Base-by-base conservation (phyloP, 2,888 invertebrate species). In the Cantharis nigra region DNA sequence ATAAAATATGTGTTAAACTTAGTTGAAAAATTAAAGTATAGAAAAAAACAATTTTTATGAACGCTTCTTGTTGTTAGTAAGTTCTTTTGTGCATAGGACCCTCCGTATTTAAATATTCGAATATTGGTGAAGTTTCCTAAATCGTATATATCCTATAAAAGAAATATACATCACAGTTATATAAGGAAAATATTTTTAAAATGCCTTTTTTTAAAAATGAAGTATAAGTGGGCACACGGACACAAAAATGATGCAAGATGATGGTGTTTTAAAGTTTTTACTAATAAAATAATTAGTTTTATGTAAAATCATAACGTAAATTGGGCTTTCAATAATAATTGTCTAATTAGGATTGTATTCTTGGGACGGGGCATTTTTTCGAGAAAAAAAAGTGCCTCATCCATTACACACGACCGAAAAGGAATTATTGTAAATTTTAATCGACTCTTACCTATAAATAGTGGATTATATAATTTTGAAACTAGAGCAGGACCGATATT, bases 91-190 rank as follows among this genome's bases (percentile, higher is more conserved):
- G 73, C 75, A 78, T 81, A 80, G 80, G 74, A 74, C 77, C 79
- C 78, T 67, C 65, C 79, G 78, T 77, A 78, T 78, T 73, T 78
- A 78, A 69, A 30, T 30, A 69, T 69, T 67, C 72, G 75, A 75
- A 74, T 76, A 84, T 79, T 86, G 86, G 86, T 87, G 86, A 83
- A 85, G 87, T 86, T 87, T 87, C 87, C 87, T 87, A 87, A 85
- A 85, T 83, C 69, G 79, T 79, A 78, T 49, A 49, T 79, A 83
- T 83, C 83, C 82, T 82, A 82, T 84, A 85, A 84, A 26, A 49
- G 49, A 49, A 23, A 82, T 82, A 81, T 82, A 82, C 78, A 82
- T 83, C 77, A 77, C 77, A 83, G 82, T 80, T 76, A 81, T 81
- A 82, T 81, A 82, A 82, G 81, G 82, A 79, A 84, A 83, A 85